phyloP scores from a whole-genome alignment of 2,888 invertebrate genomes.

The Endotricha flammealis region DNA sequence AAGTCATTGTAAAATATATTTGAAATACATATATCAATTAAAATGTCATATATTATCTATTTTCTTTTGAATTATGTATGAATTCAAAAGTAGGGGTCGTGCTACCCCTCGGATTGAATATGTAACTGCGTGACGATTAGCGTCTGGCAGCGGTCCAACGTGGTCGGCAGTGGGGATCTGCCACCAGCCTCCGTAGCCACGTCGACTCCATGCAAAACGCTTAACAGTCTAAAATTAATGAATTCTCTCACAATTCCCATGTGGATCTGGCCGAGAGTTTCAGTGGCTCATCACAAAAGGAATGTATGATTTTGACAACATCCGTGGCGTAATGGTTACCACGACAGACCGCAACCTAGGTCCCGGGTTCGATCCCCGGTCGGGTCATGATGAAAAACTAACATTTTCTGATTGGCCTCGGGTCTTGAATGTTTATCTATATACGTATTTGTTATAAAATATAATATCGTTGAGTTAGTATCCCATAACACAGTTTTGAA shows the following conservation, averaged over 20 bases:
- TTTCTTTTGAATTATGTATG: conserved; percentile 9
- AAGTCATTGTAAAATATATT: too few species aligned
- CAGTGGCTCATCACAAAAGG: background rate
- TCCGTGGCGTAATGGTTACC: too few species aligned
- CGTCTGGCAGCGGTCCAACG: conserved; percentile 57
- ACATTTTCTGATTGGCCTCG: too few species aligned
- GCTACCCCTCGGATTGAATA: conserved; percentile 43
- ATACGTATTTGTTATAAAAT: too few species aligned
- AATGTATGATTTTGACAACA: too few species aligned
- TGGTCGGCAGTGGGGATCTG: conserved; percentile 24
- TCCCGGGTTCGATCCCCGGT: too few species aligned
- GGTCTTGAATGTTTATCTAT: too few species aligned
- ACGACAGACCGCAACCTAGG: too few species aligned
- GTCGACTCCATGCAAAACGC: conserved; percentile 26
- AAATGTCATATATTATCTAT: conserved; percentile 1
- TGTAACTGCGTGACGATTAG: conserved; percentile 60
- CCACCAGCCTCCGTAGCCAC: conserved; percentile 31
- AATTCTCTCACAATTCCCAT: background rate
- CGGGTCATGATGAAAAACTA: too few species aligned
- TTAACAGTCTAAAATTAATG: conserved; percentile 7
- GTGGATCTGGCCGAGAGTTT: background rate
- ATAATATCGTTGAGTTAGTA: too few species aligned
- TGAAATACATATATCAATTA: too few species aligned
- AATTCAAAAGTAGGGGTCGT: conserved; percentile 14
- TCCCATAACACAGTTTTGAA: too few species aligned